A percentile compares a stretch with the other conserved stretches of the same genome.
phyloP scores from a whole-genome alignment of 2,888 invertebrate genomes.

The Troides aeacus region DNA sequence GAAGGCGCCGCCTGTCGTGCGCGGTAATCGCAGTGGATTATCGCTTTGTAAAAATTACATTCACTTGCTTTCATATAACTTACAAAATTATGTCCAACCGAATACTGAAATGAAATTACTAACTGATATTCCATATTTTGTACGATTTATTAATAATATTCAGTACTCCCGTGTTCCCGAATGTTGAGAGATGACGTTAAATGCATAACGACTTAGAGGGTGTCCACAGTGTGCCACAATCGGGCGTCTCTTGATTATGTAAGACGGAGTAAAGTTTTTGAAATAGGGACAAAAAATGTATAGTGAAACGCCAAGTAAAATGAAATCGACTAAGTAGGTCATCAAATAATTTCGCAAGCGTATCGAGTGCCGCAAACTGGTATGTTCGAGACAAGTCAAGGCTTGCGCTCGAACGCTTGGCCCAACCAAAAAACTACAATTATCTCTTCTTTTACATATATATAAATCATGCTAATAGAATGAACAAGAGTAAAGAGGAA shows the following conservation, averaged over 20 bases:
- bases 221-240: not conserved
- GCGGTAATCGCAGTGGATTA: conserved; percentile 60
- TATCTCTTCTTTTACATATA: not conserved
- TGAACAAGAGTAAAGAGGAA: not conserved
- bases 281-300: conserved; percentile 61
- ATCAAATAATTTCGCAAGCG: conserved; percentile 78
- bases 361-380: conserved; percentile 77
- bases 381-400: conserved; percentile 73
- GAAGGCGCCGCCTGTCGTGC: conserved; percentile 69
- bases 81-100: conserved; percentile 15
- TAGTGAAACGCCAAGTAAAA: conserved; percentile 63
- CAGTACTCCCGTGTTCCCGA: not conserved
- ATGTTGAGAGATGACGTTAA: not conserved
- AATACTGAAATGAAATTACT: not conserved
- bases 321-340: conserved; percentile 76
- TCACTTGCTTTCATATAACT: conserved; percentile 41
- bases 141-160: not conserved
- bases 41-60: conserved; percentile 74
- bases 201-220: not conserved
- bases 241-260: not conserved
- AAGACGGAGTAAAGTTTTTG: conserved; percentile 41
- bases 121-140: not conserved
- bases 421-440: conserved; percentile 81
- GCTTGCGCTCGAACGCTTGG: conserved; percentile 56
- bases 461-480: not conserved